Conservation (phyloP, 1,140 invertebrate genomes). For the Cydia strobilella region DNA sequence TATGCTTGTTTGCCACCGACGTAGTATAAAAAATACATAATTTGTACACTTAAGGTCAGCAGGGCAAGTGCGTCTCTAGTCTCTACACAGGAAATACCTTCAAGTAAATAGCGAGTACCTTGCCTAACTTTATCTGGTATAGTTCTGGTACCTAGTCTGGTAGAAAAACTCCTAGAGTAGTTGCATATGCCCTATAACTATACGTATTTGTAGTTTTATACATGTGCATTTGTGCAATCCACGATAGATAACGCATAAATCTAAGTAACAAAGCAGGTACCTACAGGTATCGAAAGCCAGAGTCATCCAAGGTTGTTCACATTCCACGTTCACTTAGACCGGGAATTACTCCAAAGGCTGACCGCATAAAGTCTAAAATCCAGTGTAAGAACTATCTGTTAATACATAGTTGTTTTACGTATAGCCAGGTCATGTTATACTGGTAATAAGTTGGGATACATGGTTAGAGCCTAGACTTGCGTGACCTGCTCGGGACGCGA, state of each 20-base stretch:
- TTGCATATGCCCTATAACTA: too few relatives aligned
- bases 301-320: constrained; percentile 51
- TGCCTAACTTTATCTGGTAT: too few relatives aligned
- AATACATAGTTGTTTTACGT: not conserved
- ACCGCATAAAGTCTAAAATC: not conserved
- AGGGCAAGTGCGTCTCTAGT: too few relatives aligned
- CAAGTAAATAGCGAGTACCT: too few relatives aligned
- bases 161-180: too few relatives aligned
- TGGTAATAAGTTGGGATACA: not conserved
- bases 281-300: constrained; percentile 10
- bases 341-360: not conserved
- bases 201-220: too few relatives aligned
- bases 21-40: too few relatives aligned
- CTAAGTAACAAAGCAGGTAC: constrained; percentile 4
- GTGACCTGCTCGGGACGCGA: constrained; percentile 41
- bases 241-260: not conserved
- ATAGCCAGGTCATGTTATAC: not conserved
- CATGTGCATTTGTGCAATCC: too few relatives aligned
- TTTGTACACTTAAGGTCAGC: too few relatives aligned
- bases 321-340: constrained; percentile 48
- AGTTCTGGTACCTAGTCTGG: too few relatives aligned
- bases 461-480: constrained; percentile 40
- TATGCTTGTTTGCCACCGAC: too few relatives aligned
- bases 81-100: too few relatives aligned
- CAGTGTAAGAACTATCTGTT: not conserved